phyloP scores from a whole-genome alignment of 2,888 invertebrate genomes.

The Spilosoma lubricipeda region DNA sequence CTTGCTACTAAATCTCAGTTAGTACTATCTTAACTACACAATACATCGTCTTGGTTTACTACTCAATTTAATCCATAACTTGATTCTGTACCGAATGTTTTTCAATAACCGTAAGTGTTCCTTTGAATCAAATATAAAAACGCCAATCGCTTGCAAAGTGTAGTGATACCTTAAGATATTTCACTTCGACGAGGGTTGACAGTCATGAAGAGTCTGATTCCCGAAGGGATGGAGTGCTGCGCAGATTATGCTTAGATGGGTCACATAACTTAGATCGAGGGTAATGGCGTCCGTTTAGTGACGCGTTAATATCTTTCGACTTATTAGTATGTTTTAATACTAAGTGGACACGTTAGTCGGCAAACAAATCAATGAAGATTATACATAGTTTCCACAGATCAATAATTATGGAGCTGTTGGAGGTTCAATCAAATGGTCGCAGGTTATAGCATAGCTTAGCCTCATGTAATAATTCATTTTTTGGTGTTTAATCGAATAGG shows the following conservation, averaged over 20 bases:
- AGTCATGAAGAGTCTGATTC: slow-evolving; percentile 50
- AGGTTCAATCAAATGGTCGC: no score
- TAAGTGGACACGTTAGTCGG: not conserved
- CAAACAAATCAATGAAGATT: not conserved
- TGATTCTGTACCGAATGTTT: not conserved
- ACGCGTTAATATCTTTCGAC: slow-evolving; percentile 4
- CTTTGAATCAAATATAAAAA: not conserved
- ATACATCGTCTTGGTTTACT: not conserved
- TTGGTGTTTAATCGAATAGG: not conserved
- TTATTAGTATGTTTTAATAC: not conserved
- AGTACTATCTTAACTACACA: not conserved
- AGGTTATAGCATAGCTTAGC: not conserved
- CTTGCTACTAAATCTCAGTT: no score
- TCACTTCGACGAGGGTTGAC: slow-evolving; percentile 49
- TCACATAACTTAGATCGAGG: slow-evolving; percentile 30
- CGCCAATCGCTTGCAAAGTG: slow-evolving; percentile 4
- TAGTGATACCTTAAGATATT: slow-evolving; percentile 17
- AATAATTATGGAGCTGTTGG: no score
- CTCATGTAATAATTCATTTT: not conserved
- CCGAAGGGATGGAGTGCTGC: slow-evolving; percentile 33
- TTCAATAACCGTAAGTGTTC: not conserved
- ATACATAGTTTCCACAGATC: no score
- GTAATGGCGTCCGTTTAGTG: slow-evolving; percentile 15
- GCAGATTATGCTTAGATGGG: slow-evolving; percentile 45
- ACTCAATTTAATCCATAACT: not conserved